Base-by-base conservation (phyloP, 1,140 invertebrate genomes). In the Diachasma alloeum region DNA sequence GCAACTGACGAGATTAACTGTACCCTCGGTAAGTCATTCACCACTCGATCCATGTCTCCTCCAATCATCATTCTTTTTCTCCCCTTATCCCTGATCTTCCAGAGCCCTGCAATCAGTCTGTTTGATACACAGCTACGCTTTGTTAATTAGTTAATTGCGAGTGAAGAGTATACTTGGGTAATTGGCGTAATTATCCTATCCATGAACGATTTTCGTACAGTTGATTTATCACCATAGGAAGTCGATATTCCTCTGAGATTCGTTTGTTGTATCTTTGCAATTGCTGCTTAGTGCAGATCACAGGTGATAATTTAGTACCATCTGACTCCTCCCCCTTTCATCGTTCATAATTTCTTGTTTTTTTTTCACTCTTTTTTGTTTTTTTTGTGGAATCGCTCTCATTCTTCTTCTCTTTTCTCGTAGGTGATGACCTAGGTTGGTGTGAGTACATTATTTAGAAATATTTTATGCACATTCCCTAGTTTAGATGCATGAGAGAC, bases 1-100 rank as follows among this genome's bases (percentile, higher is more conserved):
- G 94, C 93, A 19, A 90, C 91, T 44, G 95, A 96, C 86, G 95
- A 96, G 91, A 87, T 92, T n/a, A 93, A 94, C 83, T 96, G 94
- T 83, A 93, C 93, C 46, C 87, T 89, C 84, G 91, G 93, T 94
- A 89, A 90, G 86, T 81, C 74, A 68, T 48, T 46, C 59, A 24
- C n/a, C 59, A 24, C n/a, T 5, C 44, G 24, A 69, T 76, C 6
- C 36, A 37, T 22, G 37, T 31, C 31, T 69, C 36, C 15, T 68
- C 8, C 15, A 36, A 22, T n/a, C 53, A 74, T 63, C 13, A 11
- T 48, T 19, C 42, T 1, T 78, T 31, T 75, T 31, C 44, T 0
- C 11, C 24, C 9, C 3, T 26, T 31, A 8, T 9, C 24, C 19
- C 22, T n/a, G 3, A 22, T 59, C 44, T n/a, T 15, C n/a, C 1